phyloP scores from a whole-genome alignment of 2,888 invertebrate species.

The Shargacucullia verbasci region DNA sequence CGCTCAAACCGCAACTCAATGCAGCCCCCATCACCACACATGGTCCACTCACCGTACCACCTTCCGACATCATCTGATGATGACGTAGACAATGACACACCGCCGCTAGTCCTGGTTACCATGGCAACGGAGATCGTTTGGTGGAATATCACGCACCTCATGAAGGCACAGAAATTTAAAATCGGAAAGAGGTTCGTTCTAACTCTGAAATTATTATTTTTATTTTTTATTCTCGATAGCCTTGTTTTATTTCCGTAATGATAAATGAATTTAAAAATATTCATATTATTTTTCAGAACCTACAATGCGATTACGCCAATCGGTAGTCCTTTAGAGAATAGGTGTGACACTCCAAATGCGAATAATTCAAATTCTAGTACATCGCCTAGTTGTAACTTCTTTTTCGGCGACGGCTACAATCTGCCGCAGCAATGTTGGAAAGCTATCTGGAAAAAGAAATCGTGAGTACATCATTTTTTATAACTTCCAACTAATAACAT shows the following conservation, averaged over 20 bases:
- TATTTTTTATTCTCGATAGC: too few species aligned
- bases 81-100: conserved; percentile 64
- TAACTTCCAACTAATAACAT: too few species aligned
- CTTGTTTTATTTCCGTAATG: too few species aligned
- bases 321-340: conserved; percentile 69
- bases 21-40: conserved; percentile 36
- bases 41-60: conserved; percentile 41
- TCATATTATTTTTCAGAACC: conserved; percentile 67
- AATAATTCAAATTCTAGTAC: conserved; percentile 41
- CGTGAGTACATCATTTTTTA: conserved; percentile 65
- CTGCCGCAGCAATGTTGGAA: conserved; percentile 78
- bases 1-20: conserved; percentile 67
- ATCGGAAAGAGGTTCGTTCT: conserved; percentile 67
- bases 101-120: conserved; percentile 86
- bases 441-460: conserved; percentile 80
- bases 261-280: too few species aligned
- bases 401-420: conserved; percentile 71
- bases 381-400: conserved; percentile 65
- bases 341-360: conserved; percentile 53
- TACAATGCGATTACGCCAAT: conserved; percentile 77
- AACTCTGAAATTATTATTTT: neutral
- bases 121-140: conserved; percentile 89
- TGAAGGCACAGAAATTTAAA: conserved; percentile 65
- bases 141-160: conserved; percentile 86
- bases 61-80: conserved; percentile 36